Conservation (phyloP, 2,888 invertebrate genomes). For the Nebria brevicollis region DNA sequence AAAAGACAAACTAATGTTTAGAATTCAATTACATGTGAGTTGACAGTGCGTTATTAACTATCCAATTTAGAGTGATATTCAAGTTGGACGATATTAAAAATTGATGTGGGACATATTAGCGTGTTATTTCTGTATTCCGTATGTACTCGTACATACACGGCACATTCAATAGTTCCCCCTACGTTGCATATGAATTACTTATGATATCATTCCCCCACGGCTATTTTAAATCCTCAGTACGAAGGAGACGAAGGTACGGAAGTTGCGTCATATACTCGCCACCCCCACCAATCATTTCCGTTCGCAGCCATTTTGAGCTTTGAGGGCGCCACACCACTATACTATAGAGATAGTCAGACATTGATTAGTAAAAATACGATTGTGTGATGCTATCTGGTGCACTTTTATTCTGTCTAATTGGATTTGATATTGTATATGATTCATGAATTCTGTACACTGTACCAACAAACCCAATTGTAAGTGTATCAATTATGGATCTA, state of each 20-base stretch:
- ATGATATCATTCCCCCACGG: conserved; percentile 43
- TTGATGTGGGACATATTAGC: no score
- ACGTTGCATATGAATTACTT: conserved; percentile 37
- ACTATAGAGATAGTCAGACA: not conserved
- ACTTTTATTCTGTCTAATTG: not conserved
- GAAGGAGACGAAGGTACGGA: conserved; percentile 9
- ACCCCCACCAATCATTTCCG: not conserved
- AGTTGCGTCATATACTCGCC: conserved; percentile 33
- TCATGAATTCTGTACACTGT: not conserved
- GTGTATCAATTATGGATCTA: no score
- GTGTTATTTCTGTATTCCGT: not conserved
- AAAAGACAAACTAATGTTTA: no score
- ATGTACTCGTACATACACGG: not conserved
- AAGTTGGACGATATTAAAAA: no score
- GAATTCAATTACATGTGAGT: no score
- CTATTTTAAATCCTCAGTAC: conserved; percentile 36
- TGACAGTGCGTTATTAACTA: no score
- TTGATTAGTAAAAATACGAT: not conserved
- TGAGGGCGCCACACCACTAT: not conserved
- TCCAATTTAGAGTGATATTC: not conserved
- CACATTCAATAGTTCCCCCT: not conserved
- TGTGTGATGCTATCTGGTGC: not conserved
- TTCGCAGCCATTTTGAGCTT: not conserved
- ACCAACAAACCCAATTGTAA: no score
- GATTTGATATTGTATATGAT: not conserved